Conservation (phyloP, 2,888 invertebrate species). For the Mongoloraphidia duomilia region DNA sequence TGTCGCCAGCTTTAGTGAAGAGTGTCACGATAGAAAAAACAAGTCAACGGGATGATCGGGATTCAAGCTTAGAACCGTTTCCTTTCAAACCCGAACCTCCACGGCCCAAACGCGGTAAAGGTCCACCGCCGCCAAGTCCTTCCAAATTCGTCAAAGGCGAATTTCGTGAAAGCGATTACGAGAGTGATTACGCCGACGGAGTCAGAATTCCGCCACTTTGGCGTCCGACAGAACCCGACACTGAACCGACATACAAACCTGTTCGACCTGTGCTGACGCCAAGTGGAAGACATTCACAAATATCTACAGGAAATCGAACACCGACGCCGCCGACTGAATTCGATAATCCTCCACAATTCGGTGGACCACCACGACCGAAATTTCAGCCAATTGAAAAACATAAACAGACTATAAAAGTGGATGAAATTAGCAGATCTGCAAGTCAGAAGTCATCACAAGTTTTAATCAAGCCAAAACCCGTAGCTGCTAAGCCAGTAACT, state of each 20-base stretch:
- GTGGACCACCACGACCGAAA: slow-evolving; percentile 35
- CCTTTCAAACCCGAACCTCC: slow-evolving; percentile 30
- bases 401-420: slow-evolving; percentile 20
- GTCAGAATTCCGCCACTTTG: slow-evolving; percentile 43
- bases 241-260: slow-evolving; percentile 40
- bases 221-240: slow-evolving; percentile 37
- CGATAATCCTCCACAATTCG: slow-evolving; percentile 33
- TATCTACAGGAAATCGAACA: slow-evolving; percentile 31
- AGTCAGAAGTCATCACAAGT: slow-evolving; percentile 23
- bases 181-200: slow-evolving; percentile 49
- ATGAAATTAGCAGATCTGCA: slow-evolving; percentile 28
- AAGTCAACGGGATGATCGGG: slow-evolving; percentile 24
- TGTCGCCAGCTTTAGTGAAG: slow-evolving; percentile 34
- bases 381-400: slow-evolving; percentile 41
- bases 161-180: slow-evolving; percentile 54
- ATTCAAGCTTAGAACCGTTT: slow-evolving; percentile 29
- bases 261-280: slow-evolving; percentile 42
- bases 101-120: slow-evolving; percentile 25
- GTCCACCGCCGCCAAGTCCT: slow-evolving; percentile 42
- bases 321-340: slow-evolving; percentile 44
- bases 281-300: slow-evolving; percentile 29
- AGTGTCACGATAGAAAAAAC: slow-evolving; percentile 29
- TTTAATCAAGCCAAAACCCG: slow-evolving; percentile 38
- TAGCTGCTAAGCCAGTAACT: slow-evolving; percentile 27
- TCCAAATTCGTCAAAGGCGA: slow-evolving; percentile 51